phyloP scores from a whole-genome alignment of 2,113 vertebrate species.

The Pundamilia nyererei region DNA sequence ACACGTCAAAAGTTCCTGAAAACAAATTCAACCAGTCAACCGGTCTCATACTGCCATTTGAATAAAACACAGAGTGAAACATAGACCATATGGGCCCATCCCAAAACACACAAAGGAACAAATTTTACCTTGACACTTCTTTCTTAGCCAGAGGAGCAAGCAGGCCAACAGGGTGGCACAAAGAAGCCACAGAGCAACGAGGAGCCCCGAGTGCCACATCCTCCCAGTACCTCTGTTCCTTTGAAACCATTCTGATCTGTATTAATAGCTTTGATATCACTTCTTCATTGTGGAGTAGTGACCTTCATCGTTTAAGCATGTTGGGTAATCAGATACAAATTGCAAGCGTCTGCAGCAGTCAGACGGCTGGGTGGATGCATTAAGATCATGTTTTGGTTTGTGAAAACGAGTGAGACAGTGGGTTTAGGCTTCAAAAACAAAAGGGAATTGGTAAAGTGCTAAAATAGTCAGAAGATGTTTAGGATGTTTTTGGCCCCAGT shows the following conservation, averaged over 20 bases:
- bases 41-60: background rate
- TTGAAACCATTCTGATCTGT: background rate
- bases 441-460: background rate
- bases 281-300: background rate
- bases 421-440: background rate
- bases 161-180: background rate
- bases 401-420: background rate
- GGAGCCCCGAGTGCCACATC: conserved; percentile 7
- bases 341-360: background rate
- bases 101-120: background rate
- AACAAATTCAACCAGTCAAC: background rate
- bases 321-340: background rate
- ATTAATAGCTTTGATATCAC: conserved; percentile 47
- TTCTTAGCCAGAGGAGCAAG: conserved; percentile 21
- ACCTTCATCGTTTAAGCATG: background rate
- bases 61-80: background rate
- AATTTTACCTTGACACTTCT: conserved; percentile 14
- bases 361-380: background rate
- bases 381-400: background rate
- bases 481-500: background rate
- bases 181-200: background rate
- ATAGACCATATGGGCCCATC: background rate
- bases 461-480: background rate
- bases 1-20: background rate
- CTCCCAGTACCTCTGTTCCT: background rate